phyloP scores from a whole-genome alignment of 2,888 invertebrate genomes.

The Cybosia mesomella region DNA sequence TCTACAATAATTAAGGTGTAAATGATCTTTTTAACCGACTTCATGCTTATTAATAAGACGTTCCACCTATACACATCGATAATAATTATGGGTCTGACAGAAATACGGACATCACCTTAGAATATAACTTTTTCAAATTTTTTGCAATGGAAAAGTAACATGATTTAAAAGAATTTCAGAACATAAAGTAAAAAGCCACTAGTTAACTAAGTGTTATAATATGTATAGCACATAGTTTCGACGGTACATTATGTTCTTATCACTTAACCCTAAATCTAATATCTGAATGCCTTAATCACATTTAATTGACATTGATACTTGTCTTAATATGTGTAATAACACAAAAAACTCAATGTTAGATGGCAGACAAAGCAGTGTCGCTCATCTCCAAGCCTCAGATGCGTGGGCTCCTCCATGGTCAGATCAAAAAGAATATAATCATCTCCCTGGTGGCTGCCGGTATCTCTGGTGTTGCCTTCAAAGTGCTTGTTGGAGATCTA shows the following conservation, averaged over 20 bases:
- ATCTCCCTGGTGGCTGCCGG: constrained; percentile 82
- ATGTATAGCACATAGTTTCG: background rate
- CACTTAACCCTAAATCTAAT: background rate
- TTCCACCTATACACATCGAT: background rate
- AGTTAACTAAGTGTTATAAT: background rate
- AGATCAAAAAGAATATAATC: constrained; percentile 89
- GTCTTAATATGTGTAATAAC: too few relatives aligned
- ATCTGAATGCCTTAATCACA: too few relatives aligned
- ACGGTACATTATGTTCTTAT: background rate
- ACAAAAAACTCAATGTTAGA: constrained; percentile 53
- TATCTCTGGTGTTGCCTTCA: constrained; percentile 82
- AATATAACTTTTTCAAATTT: background rate
- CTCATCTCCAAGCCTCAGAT: constrained; percentile 87
- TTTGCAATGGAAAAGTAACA: background rate
- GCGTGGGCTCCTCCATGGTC: constrained; percentile 89
- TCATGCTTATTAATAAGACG: background rate
- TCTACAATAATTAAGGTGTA: too few relatives aligned
- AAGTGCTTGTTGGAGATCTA: constrained; percentile 85
- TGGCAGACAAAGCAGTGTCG: constrained; percentile 81
- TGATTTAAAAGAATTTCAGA: background rate
- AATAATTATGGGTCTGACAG: background rate
- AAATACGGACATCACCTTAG: background rate
- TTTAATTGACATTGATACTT: too few relatives aligned
- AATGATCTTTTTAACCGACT: too few relatives aligned
- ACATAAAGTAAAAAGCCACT: background rate